These are phyloP conservation scores for Zosterops lateralis DNA, from an alignment of 2,113 vertebrate genomes.

Conservation along the genomic window DNA sequence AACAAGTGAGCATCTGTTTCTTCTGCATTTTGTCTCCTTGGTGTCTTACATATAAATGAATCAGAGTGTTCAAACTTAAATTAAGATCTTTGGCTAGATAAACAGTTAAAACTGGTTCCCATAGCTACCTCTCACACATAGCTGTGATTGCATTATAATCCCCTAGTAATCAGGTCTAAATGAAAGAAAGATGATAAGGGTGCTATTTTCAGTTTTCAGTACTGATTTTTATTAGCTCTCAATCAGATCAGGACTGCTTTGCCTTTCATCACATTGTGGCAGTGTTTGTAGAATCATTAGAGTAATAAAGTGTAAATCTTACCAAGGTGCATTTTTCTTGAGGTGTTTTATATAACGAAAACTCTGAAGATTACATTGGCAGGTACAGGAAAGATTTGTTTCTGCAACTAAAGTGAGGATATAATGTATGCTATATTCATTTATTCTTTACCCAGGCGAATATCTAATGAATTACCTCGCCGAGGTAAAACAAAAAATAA, in stretches of 20 bases:
- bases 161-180: conserved; percentile 99
- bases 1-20: conserved; percentile 96
- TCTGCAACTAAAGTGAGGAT: conserved; percentile 69
- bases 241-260: conserved; percentile 90
- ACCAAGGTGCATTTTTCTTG: conserved; percentile 81
- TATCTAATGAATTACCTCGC: conserved; percentile 68
- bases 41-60: conserved; percentile 99
- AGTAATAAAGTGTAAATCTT: conserved; percentile 88
- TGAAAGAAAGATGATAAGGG: conserved; percentile 99
- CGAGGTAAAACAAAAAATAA: conserved; percentile 39
- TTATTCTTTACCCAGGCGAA: conserved; percentile 66
- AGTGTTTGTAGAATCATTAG: conserved; percentile 92
- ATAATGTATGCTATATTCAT: conserved; percentile 67
- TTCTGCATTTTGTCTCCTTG: conserved; percentile 91
- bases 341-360: conserved; percentile 78
- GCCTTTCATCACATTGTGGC: conserved; percentile 89
- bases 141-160: conserved; percentile 99
- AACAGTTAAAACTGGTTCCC: conserved; percentile 99
- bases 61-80: conserved; percentile 99
- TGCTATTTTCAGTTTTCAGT: conserved; percentile 94
- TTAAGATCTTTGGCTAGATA: conserved; percentile 99
- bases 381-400: conserved; percentile 75
- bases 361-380: conserved; percentile 75
- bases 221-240: conserved; percentile 98
- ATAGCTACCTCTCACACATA: conserved; percentile 99